Conservation (phyloP, 2,797 vertebrate genomes). For the Phataginus tetradactyla region DNA sequence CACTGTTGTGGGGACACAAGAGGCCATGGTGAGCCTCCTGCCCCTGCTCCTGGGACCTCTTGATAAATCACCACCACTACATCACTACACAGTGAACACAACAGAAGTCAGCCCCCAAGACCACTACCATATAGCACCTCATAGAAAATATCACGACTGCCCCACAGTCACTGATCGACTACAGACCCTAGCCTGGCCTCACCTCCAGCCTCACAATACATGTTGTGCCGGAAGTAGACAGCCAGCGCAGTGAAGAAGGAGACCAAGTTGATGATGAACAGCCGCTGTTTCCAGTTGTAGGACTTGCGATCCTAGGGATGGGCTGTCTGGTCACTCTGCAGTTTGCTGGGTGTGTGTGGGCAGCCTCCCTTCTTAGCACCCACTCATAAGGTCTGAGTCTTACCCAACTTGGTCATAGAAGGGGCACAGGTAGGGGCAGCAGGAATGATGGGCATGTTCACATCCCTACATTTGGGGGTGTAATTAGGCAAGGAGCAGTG, state of each 20-base stretch:
- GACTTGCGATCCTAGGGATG: conserved; percentile 92
- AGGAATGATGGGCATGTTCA: neutral
- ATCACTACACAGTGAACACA: neutral
- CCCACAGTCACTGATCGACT: neutral
- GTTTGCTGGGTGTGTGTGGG: neutral
- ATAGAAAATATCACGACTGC: neutral
- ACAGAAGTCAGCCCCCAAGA: neutral
- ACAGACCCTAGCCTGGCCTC: conserved; percentile 66
- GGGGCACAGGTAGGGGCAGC: neutral
- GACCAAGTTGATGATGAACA: conserved; percentile 91
- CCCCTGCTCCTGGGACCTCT: neutral
- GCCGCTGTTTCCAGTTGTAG: conserved; percentile 91
- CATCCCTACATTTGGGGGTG: neutral
- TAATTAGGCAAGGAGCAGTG: neutral
- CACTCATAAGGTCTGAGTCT: neutral
- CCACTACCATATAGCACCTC: neutral
- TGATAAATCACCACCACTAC: neutral
- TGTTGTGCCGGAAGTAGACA: conserved; percentile 95
- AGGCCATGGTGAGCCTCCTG: neutral
- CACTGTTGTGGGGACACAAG: conserved; percentile 84
- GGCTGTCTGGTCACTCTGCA: conserved; percentile 17
- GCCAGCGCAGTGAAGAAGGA: conserved; percentile 87
- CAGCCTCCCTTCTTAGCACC: neutral
- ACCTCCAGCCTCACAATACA: conserved; percentile 94
- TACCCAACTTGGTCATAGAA: neutral